A percentile compares a stretch with the other conserved stretches of the same genome.
Conservation (phyloP, 1,140 invertebrate genomes). For the Capitella teleta region DNA sequence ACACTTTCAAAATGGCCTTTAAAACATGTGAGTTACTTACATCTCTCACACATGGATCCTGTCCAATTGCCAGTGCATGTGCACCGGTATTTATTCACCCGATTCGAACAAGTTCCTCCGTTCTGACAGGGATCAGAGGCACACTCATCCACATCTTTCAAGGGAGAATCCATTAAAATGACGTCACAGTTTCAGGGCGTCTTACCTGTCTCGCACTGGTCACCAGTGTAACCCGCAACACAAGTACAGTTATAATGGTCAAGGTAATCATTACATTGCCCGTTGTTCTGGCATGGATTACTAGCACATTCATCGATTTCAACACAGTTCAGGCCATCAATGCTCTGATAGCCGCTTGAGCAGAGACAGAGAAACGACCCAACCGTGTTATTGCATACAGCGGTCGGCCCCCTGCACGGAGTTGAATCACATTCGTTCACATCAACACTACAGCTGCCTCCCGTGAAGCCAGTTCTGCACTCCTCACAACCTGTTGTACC, state of each 20-base stretch:
- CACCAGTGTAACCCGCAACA: conserved; percentile 57
- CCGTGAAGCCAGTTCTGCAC: background rate
- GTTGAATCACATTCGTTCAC: background rate
- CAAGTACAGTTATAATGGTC: conserved; percentile 57
- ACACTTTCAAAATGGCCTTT: no score
- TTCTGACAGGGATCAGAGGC: no score
- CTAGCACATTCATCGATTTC: conserved; percentile 64
- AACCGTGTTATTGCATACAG: background rate
- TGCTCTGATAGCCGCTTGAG: background rate
- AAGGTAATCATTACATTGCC: conserved; percentile 44
- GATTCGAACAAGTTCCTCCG: no score
- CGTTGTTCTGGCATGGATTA: conserved; percentile 51
- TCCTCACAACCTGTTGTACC: background rate
- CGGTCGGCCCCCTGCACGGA: background rate
- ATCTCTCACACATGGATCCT: no score
- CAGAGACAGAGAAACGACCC: background rate
- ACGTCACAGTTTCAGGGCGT: no score
- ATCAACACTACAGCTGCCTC: background rate
- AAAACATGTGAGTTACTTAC: no score
- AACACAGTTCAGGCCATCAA: background rate
- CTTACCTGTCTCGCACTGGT: conserved; percentile 42
- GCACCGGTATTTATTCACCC: no score
- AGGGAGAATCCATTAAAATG: no score
- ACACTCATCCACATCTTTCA: no score
- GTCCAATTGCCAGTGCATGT: no score